A percentile compares a stretch with the other conserved stretches of the same genome.
These are phyloP conservation scores for Typhlichthys subterraneus DNA, from an alignment of 2,797 vertebrate species.

Conservation along the genomic window DNA sequence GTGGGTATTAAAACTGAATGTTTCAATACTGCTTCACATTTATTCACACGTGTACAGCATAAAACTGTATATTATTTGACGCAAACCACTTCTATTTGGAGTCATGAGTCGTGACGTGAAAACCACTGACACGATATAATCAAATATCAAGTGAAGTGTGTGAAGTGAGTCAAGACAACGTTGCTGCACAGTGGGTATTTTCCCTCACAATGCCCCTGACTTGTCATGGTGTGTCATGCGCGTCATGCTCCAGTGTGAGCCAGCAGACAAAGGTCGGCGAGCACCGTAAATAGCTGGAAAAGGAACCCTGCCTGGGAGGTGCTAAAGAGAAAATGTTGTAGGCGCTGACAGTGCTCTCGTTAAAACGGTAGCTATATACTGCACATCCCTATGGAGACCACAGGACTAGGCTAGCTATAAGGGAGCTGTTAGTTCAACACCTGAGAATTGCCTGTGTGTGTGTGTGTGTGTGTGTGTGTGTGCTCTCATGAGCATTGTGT, in stretches of 20 bases:
- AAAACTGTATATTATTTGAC: too few relatives aligned
- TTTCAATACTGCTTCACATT: too few relatives aligned
- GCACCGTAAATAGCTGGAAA: not conserved
- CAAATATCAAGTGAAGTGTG: not conserved
- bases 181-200: too few relatives aligned
- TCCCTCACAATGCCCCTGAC: not conserved
- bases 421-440: conserved; percentile 26
- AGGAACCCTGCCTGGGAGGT: not conserved
- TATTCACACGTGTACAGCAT: too few relatives aligned
- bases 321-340: not conserved
- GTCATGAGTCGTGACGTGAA: not conserved
- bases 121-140: not conserved
- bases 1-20: conserved; percentile 66
- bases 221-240: not conserved
- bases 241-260: not conserved
- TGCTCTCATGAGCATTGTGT: not conserved
- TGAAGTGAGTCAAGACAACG: too few relatives aligned
- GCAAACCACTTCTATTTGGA: not conserved
- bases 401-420: conserved; percentile 15
- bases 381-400: not conserved
- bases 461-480: conserved; percentile 12
- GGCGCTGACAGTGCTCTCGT: not conserved
- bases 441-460: conserved; percentile 20
- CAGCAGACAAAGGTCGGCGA: not conserved
- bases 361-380: conserved; percentile 4